Conservation (phyloP, 1,140 invertebrate species). For the Eriocheir sinensis region DNA sequence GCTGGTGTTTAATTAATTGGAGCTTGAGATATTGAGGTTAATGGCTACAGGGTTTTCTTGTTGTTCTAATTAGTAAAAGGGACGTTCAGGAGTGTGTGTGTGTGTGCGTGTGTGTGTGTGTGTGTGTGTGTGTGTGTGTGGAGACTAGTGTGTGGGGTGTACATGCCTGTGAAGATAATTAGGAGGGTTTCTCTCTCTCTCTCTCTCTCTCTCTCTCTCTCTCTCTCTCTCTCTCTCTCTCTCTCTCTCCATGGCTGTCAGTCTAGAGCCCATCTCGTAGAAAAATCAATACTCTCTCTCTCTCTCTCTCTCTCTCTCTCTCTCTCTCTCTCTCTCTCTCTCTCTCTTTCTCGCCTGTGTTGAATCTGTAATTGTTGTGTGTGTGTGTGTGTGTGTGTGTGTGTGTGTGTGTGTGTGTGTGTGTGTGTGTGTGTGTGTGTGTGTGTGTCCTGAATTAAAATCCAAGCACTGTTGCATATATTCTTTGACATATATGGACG, state of each 20-base stretch:
- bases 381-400: constrained; percentile 23
- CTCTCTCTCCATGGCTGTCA: constrained; percentile 33
- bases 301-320: constrained; percentile 51
- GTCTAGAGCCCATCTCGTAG: constrained; percentile 20
- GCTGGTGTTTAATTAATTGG: not conserved
- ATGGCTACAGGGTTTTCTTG: not conserved
- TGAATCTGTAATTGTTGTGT: constrained; percentile 33
- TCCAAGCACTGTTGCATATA: not conserved
- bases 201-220: constrained; percentile 31
- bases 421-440: constrained; percentile 52
- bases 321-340: constrained; percentile 49
- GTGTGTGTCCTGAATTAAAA: constrained; percentile 19
- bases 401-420: constrained; percentile 58
- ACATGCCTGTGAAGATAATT: constrained; percentile 18
- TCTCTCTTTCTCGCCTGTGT: not conserved
- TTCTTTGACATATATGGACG: no score
- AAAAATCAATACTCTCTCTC: constrained; percentile 59
- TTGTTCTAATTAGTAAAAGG: not conserved
- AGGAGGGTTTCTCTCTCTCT: constrained; percentile 41
- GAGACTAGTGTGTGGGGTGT: not conserved
- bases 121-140: not conserved
- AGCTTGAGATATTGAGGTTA: not conserved
- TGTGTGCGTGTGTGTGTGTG: constrained; percentile 3
- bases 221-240: not conserved
- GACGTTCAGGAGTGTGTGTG: not conserved